Evolutionary conservation across 2,888 invertebrate species (phyloP), one percentile per base, ranked within the genome.

Genomic region (Colletes collaris): DNA sequence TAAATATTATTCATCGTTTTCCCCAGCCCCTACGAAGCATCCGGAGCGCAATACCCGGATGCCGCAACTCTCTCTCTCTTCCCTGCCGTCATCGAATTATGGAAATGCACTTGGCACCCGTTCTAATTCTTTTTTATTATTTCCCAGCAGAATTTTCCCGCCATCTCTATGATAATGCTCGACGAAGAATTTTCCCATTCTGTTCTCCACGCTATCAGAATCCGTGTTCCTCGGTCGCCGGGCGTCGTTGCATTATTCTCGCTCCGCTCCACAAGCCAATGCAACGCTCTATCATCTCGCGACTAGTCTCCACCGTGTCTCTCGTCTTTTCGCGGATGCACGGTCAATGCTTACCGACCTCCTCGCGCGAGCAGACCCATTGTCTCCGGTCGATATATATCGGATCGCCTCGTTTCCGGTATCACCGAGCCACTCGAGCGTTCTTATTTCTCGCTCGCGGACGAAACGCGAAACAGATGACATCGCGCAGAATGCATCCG

Each of bases 81-180:
- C 19, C 64, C 35, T 49, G 63, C 19, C 75, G 62, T 84, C 86
- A 77, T 86, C 86, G 86, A 86, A 86, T 86, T 86, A 86, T 86
- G 86, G 86, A 86, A 83, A 86, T 86, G 76, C 65, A 53, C 67
- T 83, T 76, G 79, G 77, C 82, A 76, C 75, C 79, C 70, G 69
- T 86, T 86, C 85, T 84, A 86, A 86, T 86, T 86, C 77, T 81
- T 82, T 84, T 86, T 86, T 85, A 85, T 86, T 83, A 82, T 86
- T 75, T 85, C 83, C 81, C 81, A 68, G 55, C 76, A 75, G 83
- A 85, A 71, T 75, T 85, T 81, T 71, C 78, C 69, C 83, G 76
- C 81, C 79, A 85, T 86, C 73, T 86, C 86, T 86, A 86, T 86
- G 86, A 82, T 86, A 86, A 86, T 86, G 80, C 74, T 72, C 55